Base-by-base conservation (phyloP, 1,140 invertebrate species). In the Diabrotica undecimpunctata region DNA sequence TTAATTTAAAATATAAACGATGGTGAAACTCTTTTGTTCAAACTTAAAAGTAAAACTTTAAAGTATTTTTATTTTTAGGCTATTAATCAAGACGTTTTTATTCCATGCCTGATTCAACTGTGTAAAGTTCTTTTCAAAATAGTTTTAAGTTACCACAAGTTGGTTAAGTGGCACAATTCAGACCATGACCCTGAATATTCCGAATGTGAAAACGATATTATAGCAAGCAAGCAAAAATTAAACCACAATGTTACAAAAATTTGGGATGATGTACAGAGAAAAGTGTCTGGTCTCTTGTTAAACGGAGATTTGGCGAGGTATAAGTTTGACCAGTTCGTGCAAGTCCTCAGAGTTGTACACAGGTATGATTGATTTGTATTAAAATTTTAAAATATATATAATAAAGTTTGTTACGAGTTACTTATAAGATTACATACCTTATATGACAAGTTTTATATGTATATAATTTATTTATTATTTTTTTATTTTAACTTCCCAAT, bases 271-370 rank as follows among this genome's bases (percentile, higher is more conserved):
- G 90, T 98, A 0, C 93, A 98, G 78, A 90, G 90, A 5, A 97
- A 97, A 82, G 89, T 98, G 6, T 90, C 88, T 4, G 85, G 84
- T 36, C 91, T 93, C 70, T 78, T 96, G 12, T 83, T 89, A 12
- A 88, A 87, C 52, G 88, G 87, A 5, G 89, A 94, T 72, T 78
- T 95, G n/a, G 87, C 88, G 4, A 82, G 86, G 57, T 94, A 93
- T 75, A 95, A 95, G 72, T 96, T 97, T 77, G 95, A 98, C 72
- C 94, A 97, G 69, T 97, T 98, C 75, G 90, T 98, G 50, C 88
- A 94, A 75, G 90, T 97, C 58, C 79, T 99, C 37, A 90, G 91
- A 35, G 86, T 96, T 46, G 84, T 96, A 64, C 92, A 96, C 75
- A 90, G 91, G 83, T 86, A 78, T 77, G 63, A 14, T 9, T 41